Percentiles rank a stretch among this genome's conserved stretches.
These are phyloP conservation scores for Smutsia temminckii DNA, from an alignment of 2,797 vertebrate genomes.

Conservation along the genomic window DNA sequence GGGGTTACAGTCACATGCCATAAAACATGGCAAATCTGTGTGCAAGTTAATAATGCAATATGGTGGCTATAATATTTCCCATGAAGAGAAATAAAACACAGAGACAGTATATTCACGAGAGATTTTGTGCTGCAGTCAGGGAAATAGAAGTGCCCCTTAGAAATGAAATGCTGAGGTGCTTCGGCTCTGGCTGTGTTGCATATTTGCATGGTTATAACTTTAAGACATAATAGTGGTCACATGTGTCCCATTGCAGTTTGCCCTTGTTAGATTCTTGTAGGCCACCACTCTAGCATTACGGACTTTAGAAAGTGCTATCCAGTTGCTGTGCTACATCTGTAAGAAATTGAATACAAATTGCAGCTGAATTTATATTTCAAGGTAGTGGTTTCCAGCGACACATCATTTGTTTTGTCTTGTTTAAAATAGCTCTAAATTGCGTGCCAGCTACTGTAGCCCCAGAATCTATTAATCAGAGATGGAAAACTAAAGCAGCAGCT, in stretches of 20 bases:
- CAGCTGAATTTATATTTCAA: slow-evolving; percentile 69
- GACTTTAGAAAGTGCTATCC: neutral
- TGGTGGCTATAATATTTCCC: neutral
- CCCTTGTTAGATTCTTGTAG: neutral
- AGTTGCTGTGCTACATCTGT: slow-evolving; percentile 45
- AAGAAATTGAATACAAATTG: slow-evolving; percentile 63
- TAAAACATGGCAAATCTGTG: neutral
- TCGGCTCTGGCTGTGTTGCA: neutral
- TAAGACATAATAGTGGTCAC: slow-evolving; percentile 2
- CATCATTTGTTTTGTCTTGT: slow-evolving; percentile 76
- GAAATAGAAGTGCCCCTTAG: neutral
- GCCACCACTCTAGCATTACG: neutral
- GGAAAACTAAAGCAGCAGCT: slow-evolving; percentile 40
- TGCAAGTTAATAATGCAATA: neutral
- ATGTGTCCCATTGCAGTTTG: neutral
- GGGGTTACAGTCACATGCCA: neutral
- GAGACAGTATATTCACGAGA: neutral
- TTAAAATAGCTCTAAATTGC: slow-evolving; percentile 66
- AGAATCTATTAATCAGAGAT: slow-evolving; percentile 68
- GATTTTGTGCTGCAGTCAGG: neutral
- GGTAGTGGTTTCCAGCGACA: slow-evolving; percentile 70
- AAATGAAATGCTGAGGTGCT: neutral
- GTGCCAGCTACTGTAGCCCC: slow-evolving; percentile 74
- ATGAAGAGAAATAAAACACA: neutral
- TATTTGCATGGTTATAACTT: slow-evolving; percentile 22